Evolutionary conservation across 1,140 invertebrate species (phyloP).

Genomic region (Zaprionus capensis): DNA sequence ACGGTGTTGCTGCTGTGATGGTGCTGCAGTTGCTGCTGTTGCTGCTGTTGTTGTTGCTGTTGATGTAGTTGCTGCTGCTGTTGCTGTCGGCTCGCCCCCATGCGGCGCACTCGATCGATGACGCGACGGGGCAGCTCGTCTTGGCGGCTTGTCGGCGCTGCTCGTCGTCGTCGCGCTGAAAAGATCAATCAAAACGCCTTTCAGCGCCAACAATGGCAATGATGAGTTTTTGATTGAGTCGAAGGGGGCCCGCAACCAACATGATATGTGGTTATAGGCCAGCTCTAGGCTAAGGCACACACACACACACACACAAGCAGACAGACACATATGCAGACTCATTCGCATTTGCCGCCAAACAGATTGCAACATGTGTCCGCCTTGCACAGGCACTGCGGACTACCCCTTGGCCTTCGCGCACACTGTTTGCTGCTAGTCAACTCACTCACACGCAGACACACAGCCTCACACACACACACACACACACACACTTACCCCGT

Average conservation of each 20-base stretch:
- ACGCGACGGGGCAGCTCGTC: slow-evolving; percentile 35
- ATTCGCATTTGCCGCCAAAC: slow-evolving; percentile 23
- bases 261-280: slow-evolving; percentile 16
- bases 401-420: slow-evolving; percentile 1
- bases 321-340: not conserved
- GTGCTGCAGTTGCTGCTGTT: slow-evolving; percentile 2
- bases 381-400: not conserved
- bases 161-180: slow-evolving; percentile 36
- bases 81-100: slow-evolving; percentile 46
- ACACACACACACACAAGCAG: not conserved
- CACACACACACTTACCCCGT: slow-evolving; percentile 20
- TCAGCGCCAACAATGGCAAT: slow-evolving; percentile 53
- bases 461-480: not conserved
- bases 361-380: slow-evolving; percentile 48
- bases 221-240: slow-evolving; percentile 56
- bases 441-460: slow-evolving; percentile 4
- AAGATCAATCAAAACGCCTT: slow-evolving; percentile 69
- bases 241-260: slow-evolving; percentile 39
- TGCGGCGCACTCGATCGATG: slow-evolving; percentile 61
- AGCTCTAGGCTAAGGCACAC: slow-evolving; percentile 20
- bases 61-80: slow-evolving; percentile 9
- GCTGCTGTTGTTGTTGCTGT: slow-evolving; percentile 29
- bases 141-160: slow-evolving; percentile 26
- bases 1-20: slow-evolving; percentile 11
- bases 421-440: slow-evolving; percentile 34